Percentiles rank a stretch among this genome's conserved stretches.
phyloP scores from a whole-genome alignment of 2,113 vertebrate genomes.

The Myodes glareolus region DNA sequence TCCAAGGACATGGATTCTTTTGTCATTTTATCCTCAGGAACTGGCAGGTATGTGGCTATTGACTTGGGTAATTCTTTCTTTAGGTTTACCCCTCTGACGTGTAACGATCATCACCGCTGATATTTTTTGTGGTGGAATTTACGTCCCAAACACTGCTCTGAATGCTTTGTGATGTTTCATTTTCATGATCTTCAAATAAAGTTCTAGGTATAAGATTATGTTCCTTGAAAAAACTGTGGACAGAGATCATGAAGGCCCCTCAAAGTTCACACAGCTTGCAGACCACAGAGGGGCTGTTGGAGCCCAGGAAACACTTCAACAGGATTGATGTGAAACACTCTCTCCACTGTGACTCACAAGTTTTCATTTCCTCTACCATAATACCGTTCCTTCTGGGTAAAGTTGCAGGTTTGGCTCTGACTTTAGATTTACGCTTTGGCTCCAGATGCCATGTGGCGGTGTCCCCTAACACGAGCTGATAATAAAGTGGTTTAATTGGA shows the following conservation, averaged over 20 bases:
- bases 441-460: neutral
- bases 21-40: neutral
- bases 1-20: neutral
- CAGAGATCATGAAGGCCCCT: neutral
- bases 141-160: neutral
- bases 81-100: neutral
- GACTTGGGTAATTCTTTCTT: neutral
- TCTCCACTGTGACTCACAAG: neutral
- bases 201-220: neutral
- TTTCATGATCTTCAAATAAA: neutral
- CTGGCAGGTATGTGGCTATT: neutral
- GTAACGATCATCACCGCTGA: neutral
- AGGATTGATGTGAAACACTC: neutral
- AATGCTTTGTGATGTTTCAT: neutral
- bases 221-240: neutral
- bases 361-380: neutral
- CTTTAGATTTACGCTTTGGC: conserved; percentile 25
- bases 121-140: neutral
- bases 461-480: neutral
- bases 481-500: conserved; percentile 39
- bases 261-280: neutral
- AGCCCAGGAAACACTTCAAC: neutral
- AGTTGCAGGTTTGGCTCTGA: neutral
- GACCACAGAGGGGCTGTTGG: neutral
- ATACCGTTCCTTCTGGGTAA: neutral